These are phyloP conservation scores for Sylvia borin DNA, from an alignment of 2,797 vertebrate species.

Conservation along the genomic window DNA sequence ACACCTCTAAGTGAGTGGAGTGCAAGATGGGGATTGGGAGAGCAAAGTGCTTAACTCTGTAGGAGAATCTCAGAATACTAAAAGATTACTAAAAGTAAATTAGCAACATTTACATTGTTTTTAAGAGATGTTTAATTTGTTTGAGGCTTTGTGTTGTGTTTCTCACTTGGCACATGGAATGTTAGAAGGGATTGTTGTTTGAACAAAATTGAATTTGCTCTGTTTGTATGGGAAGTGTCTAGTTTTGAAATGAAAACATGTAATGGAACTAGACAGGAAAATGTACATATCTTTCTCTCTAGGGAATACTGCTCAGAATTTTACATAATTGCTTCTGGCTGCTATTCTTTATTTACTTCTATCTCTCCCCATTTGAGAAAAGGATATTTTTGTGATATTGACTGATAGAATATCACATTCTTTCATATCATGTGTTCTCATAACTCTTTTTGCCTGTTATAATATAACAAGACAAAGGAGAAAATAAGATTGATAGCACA, in stretches of 20 bases:
- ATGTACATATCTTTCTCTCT: constrained; percentile 11
- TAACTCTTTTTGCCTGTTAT: neutral
- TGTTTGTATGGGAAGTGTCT: constrained; percentile 24
- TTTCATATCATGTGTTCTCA: neutral
- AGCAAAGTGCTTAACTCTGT: neutral
- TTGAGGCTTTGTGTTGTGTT: neutral
- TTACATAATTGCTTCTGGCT: constrained; percentile 45
- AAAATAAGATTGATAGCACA: neutral
- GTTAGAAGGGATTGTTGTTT: neutral
- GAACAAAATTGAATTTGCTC: constrained; percentile 37
- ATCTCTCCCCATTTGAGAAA: neutral
- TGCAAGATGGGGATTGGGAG: neutral
- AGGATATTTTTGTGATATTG: neutral
- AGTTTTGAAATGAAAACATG: constrained; percentile 25
- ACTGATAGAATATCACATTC: neutral
- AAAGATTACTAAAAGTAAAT: neutral
- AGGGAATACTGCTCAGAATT: constrained; percentile 9
- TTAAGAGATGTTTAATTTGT: constrained; percentile 21
- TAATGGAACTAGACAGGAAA: constrained; percentile 53
- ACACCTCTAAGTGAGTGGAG: neutral
- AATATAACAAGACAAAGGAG: neutral
- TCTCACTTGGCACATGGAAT: neutral
- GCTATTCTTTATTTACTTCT: constrained; percentile 33
- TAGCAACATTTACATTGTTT: neutral
- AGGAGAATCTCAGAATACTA: neutral